Percentiles rank a stretch among this genome's conserved stretches.
phyloP scores from a whole-genome alignment of 53 echinoderm and acorn worm species.

The Pentamera pediparva region DNA sequence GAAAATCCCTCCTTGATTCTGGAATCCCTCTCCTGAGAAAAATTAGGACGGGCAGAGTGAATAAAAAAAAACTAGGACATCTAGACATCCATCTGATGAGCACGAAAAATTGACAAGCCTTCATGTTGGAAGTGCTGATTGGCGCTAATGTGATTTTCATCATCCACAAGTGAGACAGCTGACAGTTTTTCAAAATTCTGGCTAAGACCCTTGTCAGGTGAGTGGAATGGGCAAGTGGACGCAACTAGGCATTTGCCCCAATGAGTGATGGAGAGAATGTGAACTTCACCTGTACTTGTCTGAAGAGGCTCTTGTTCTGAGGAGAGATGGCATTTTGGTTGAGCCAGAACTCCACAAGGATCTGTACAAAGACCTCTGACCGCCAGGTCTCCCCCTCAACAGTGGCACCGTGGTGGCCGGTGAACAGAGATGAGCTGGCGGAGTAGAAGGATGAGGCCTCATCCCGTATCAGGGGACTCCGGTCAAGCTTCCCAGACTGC shows the following conservation, averaged over 20 bases:
- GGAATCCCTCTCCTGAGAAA: no score
- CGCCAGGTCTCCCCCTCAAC: slow-evolving; percentile 76
- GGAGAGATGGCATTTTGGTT: slow-evolving; percentile 71
- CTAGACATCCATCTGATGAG: no score
- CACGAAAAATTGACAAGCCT: no score
- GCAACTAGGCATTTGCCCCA: background rate
- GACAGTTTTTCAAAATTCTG: no score
- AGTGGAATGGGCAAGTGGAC: no score
- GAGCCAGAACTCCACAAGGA: slow-evolving; percentile 85
- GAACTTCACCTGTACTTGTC: slow-evolving; percentile 68
- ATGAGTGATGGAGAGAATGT: background rate
- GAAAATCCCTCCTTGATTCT: no score
- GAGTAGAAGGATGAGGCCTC: slow-evolving; percentile 17
- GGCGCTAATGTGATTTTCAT: no score
- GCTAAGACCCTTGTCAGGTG: no score
- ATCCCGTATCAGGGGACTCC: slow-evolving; percentile 40
- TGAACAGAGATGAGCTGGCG: slow-evolving; percentile 14
- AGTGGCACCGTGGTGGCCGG: slow-evolving; percentile 17
- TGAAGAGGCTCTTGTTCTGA: slow-evolving; percentile 45
- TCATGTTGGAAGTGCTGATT: no score
- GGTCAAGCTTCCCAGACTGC: slow-evolving; percentile 40
- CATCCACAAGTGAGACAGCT: no score
- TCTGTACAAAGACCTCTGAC: slow-evolving; percentile 73
- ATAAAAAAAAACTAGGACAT: no score
- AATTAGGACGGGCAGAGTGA: no score